Conservation (phyloP, 1,140 invertebrate genomes). For the Drosophila parabipectinata region DNA sequence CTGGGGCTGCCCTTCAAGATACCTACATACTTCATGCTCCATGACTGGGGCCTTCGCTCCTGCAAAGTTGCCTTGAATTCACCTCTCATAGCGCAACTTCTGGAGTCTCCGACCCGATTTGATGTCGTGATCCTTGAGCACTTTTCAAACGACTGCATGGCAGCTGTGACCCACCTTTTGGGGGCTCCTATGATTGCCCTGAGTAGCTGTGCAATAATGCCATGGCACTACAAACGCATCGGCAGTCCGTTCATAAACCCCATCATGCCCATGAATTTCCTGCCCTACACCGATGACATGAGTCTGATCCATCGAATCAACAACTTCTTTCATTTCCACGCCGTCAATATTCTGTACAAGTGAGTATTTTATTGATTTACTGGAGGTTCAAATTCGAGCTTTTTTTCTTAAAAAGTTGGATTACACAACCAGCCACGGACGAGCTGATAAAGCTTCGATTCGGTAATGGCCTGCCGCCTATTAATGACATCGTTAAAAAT, state of each 20-base stretch:
- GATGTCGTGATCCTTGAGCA: slow-evolving; percentile 87
- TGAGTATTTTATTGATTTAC: slow-evolving; percentile 51
- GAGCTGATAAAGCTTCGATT: slow-evolving; percentile 86
- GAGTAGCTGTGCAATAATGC: slow-evolving; percentile 86
- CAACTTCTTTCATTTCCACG: slow-evolving; percentile 84
- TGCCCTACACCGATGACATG: slow-evolving; percentile 85
- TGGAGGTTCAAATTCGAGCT: no score
- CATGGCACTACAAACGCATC: slow-evolving; percentile 86
- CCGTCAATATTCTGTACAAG: slow-evolving; percentile 84
- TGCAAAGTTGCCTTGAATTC: slow-evolving; percentile 86
- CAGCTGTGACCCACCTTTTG: slow-evolving; percentile 86
- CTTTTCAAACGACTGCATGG: slow-evolving; percentile 87
- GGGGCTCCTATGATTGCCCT: slow-evolving; percentile 86
- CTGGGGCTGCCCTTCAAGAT: slow-evolving; percentile 57
- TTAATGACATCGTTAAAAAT: slow-evolving; percentile 86
- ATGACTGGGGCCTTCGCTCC: slow-evolving; percentile 76
- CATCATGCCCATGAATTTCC: slow-evolving; percentile 85
- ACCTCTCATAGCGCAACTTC: slow-evolving; percentile 50
- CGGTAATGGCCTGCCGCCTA: slow-evolving; percentile 84
- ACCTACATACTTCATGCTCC: slow-evolving; percentile 61
- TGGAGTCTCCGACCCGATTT: slow-evolving; percentile 85
- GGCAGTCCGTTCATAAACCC: slow-evolving; percentile 86
- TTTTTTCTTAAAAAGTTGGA: slow-evolving; percentile 23
- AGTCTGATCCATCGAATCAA: slow-evolving; percentile 85
- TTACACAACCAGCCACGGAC: slow-evolving; percentile 85